These are phyloP conservation scores for Latrodectus hesperus DNA, from an alignment of 2,888 invertebrate genomes.

Conservation along the genomic window DNA sequence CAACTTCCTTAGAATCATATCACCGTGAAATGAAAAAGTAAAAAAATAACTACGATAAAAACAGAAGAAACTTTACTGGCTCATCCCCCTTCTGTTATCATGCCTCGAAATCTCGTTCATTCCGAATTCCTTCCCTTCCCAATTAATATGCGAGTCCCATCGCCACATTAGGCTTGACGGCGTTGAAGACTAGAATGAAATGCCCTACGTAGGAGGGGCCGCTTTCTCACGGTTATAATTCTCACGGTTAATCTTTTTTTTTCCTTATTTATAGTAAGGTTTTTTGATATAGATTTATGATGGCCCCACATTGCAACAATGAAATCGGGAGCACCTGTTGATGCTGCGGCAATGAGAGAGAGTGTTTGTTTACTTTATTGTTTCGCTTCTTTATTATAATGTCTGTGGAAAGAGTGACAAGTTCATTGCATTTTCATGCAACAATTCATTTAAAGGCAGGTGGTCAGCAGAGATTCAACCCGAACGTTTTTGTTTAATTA, in stretches of 20 bases:
- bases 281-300: conserved; percentile 35
- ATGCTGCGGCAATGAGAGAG: neutral
- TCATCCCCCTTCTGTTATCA: conserved; percentile 46
- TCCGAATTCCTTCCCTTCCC: conserved; percentile 25
- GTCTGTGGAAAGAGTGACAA: conserved; percentile 40
- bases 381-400: conserved; percentile 10
- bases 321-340: conserved; percentile 50
- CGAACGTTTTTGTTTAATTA: neutral
- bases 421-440: conserved; percentile 25
- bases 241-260: conserved; percentile 38
- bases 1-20: neutral
- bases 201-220: conserved; percentile 56
- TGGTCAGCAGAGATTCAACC: conserved; percentile 11
- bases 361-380: conserved; percentile 22
- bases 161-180: conserved; percentile 26
- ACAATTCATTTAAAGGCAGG: conserved; percentile 8
- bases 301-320: conserved; percentile 16
- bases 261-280: conserved; percentile 10
- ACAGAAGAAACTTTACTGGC: conserved; percentile 6
- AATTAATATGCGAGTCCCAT: conserved; percentile 60
- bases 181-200: neutral
- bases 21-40: neutral
- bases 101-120: conserved; percentile 17
- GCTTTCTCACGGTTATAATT: conserved; percentile 60
- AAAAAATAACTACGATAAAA: neutral